Base-by-base conservation (phyloP, 2,113 vertebrate genomes). In the Paradisaea rubra region DNA sequence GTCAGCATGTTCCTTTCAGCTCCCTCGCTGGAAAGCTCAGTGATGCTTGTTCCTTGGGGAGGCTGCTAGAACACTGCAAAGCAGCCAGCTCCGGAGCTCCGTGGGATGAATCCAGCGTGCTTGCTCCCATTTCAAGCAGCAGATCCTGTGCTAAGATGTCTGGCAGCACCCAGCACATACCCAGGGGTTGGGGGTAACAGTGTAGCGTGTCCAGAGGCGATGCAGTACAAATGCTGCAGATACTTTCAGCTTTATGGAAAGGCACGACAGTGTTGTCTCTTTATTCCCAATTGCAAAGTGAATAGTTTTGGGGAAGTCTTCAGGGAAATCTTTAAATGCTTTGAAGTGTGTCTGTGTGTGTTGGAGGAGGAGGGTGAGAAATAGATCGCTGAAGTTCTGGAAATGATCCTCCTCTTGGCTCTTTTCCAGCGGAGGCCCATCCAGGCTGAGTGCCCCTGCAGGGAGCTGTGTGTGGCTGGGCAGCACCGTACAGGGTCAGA, bases 91-190 rank as follows among this genome's bases (percentile, higher is more conserved):
- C 60, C 0, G 2, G 57, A 88, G 69, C 72, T 94, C 81, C 71
- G 83, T 93, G 65, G 78, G 80, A 94, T 93, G 95, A 57, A 70
- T 78, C 47, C 79, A 60, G 72, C 13, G 0, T 44, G 72, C n/a
- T 70, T 68, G n/a, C 49, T 92, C 54, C 54, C 81, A 42, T 91
- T 85, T 87, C 78, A 71, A 47, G 87, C 15, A 1, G 81, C 85
- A 94, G 82, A 60, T 91, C 64, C 42, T 91, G 74, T 88, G 63
- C 89, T 91, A 64, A 88, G 71, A 79, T 90, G 79, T 88, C 85
- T 94, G 89, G 87, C 89, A 93, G 79, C 71, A 91, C 60, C 19
- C 66, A 73, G 59, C 47, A 7, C 35, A 15, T 66, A 12, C 14
- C 27, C 45, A 5, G 2, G 50, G 54, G n/a, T 10, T 66, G 68